These are phyloP conservation scores for Drosophila nasuta DNA, from an alignment of 1,140 invertebrate genomes.

Conservation along the genomic window DNA sequence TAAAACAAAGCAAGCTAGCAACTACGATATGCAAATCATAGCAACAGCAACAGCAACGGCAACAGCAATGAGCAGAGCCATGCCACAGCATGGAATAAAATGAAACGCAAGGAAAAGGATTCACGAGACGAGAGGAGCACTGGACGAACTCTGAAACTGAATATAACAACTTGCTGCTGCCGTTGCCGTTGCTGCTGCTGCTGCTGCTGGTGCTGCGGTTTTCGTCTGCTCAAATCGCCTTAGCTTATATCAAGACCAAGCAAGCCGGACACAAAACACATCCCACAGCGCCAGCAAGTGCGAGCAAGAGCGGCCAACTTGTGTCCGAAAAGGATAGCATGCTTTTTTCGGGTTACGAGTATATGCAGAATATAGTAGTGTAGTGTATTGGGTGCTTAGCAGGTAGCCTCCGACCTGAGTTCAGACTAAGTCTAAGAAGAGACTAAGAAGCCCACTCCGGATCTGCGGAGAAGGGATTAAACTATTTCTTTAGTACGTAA, in stretches of 20 bases:
- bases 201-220: conserved; percentile 62
- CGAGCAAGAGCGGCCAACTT: background rate
- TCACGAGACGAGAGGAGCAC: conserved; percentile 25
- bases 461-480: conserved; percentile 61
- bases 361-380: background rate
- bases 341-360: conserved; percentile 11
- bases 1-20: conserved; percentile 79
- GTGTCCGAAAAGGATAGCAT: background rate
- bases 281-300: no score
- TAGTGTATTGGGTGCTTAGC: conserved; percentile 26
- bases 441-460: conserved; percentile 22
- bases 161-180: conserved; percentile 61
- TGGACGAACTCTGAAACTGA: conserved; percentile 46
- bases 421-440: conserved; percentile 32
- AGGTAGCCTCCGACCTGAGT: conserved; percentile 22
- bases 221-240: conserved; percentile 79
- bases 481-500: conserved; percentile 39
- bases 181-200: no score
- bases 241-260: conserved; percentile 73
- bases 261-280: conserved; percentile 18
- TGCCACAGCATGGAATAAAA: conserved; percentile 36
- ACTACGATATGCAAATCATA: conserved; percentile 81
- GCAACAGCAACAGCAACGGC: conserved; percentile 58
- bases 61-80: conserved; percentile 5
- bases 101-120: conserved; percentile 60